Evolutionary conservation across 1,140 invertebrate species (phyloP), one percentile per base, ranked within the genome.

Genomic region (Parapsyche elsis): DNA sequence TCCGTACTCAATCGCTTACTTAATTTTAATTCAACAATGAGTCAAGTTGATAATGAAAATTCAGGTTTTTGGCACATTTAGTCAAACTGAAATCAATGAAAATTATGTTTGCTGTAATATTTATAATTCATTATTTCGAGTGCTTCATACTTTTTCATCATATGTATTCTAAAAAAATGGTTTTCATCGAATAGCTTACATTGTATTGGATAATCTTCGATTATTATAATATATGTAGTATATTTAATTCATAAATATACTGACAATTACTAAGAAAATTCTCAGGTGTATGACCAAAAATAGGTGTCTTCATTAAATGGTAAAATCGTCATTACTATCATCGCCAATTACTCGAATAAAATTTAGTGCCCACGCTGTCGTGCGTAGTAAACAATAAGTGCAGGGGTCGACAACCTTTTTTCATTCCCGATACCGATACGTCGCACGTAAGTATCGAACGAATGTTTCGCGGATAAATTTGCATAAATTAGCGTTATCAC

Each of bases 241-340:
- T 14, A 12, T 5, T 53, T 53, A 53, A 12, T 53, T 53, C 49
- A 53, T 14, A 53, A 5, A 53, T 53, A 53, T 53, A 53, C 16
- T 38, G 30, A 7, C 30, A 4, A 38, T 38, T 38, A 38, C 7
- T 38, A 38, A 38, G 7, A 38, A 38, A 38, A 38, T 38, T 38
- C 30, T 38, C 30, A 38, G 30, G 30, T 38, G 30, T 38, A 38
- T 38, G 30, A 38, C 30, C 30, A 38, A 38, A 38, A 38, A 38
- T 38, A 38, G 30, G 30, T 38, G 30, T 38, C 30, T 38, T 38
- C 30, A 38, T 38, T 38, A 53, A 53, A 53, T 53, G 49, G 49
- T 53, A 53, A 53, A 53, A 53, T 53, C 49, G 49, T 53, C 49
- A 53, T 53, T 53, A 53, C 49, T 53, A 53, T 53, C 49, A 53